These are phyloP conservation scores for Borostomias antarcticus DNA, from an alignment of 2,797 vertebrate genomes.

Conservation along the genomic window DNA sequence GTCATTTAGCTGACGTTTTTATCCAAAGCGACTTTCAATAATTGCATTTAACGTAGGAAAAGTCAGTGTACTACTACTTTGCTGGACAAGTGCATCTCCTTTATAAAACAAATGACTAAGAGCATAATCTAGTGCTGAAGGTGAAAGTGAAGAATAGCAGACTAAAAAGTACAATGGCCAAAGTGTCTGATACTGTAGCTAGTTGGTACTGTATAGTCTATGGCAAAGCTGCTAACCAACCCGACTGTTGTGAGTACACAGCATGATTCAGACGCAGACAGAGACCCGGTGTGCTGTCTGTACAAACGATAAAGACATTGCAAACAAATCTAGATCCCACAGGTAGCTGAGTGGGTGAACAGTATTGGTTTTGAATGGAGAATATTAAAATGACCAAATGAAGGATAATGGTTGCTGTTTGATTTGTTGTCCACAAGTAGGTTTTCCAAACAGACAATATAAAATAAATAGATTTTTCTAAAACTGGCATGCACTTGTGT, in stretches of 20 bases:
- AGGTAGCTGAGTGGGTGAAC: not conserved
- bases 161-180: not conserved
- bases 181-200: not conserved
- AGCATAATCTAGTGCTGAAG: too few relatives aligned
- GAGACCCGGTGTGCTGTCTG: not conserved
- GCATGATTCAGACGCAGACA: constrained; percentile 1
- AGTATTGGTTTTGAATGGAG: not conserved
- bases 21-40: too few relatives aligned
- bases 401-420: not conserved
- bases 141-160: too few relatives aligned
- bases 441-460: not conserved
- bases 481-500: constrained; percentile 21
- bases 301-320: not conserved
- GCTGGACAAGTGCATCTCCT: too few relatives aligned
- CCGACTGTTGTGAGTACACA: constrained; percentile 1
- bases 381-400: not conserved
- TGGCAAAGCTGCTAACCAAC: constrained; percentile 10
- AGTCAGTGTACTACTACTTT: too few relatives aligned
- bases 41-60: too few relatives aligned
- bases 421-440: not conserved
- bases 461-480: not conserved
- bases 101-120: too few relatives aligned
- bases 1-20: too few relatives aligned
- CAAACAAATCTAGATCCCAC: constrained; percentile 8
- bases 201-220: not conserved